A percentile compares a stretch with the other conserved stretches of the same genome.
phyloP scores from a whole-genome alignment of 2,888 invertebrate genomes.

The Eretmocerus hayati region DNA sequence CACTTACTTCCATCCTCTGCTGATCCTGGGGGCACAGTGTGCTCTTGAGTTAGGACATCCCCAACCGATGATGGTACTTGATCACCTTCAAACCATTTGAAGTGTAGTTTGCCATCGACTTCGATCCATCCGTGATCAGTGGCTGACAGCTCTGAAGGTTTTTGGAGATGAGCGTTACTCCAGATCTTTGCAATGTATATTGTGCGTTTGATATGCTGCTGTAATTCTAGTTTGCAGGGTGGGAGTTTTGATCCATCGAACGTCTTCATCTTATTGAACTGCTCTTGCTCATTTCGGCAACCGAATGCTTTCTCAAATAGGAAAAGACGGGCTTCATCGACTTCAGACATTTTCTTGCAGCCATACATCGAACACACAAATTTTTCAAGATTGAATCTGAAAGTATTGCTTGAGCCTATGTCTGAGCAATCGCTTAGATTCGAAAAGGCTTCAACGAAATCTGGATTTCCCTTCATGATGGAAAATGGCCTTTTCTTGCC shows the following conservation, averaged over 20 bases:
- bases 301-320: no score
- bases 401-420: no score
- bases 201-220: slow-evolving; percentile 24
- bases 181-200: slow-evolving; percentile 26
- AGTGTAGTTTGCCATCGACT: slow-evolving; percentile 20
- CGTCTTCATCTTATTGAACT: no score
- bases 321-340: slow-evolving; percentile 9
- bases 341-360: background rate
- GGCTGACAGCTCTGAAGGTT: slow-evolving; percentile 18
- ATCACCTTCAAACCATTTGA: slow-evolving; percentile 29
- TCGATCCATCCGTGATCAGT: slow-evolving; percentile 23
- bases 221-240: slow-evolving; percentile 27
- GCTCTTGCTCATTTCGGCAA: no score
- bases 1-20: no score
- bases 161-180: slow-evolving; percentile 24
- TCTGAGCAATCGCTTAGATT: background rate
- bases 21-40: no score
- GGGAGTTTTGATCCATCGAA: slow-evolving; percentile 26
- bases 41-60: slow-evolving; percentile 14
- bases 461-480: slow-evolving; percentile 1
- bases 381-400: no score
- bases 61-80: slow-evolving; percentile 24
- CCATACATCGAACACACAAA: slow-evolving; percentile 10
- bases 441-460: slow-evolving; percentile 14
- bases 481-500: slow-evolving; percentile 23